phyloP scores from a whole-genome alignment of 2,113 vertebrate species.

The Nematolebias whitei region DNA sequence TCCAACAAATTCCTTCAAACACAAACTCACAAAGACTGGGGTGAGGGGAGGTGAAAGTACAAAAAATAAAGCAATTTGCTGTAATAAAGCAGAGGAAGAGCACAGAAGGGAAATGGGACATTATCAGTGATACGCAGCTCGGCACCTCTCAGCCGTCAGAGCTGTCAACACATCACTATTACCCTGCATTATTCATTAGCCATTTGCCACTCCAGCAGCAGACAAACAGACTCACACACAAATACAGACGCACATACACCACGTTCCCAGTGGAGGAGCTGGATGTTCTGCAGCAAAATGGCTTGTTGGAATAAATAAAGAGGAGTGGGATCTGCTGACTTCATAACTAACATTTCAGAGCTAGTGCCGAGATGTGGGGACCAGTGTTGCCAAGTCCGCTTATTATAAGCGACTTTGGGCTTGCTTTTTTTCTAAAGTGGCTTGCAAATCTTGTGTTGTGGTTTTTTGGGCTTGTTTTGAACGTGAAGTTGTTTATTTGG shows the following conservation, averaged over 20 bases:
- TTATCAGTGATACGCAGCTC: conserved; percentile 74
- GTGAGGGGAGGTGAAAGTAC: conserved; percentile 36
- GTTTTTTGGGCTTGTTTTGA: no score
- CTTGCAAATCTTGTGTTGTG: no score
- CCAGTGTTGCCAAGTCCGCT: no score
- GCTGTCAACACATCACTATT: conserved; percentile 81
- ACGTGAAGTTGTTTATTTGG: no score
- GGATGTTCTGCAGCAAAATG: conserved; percentile 49
- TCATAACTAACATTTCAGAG: conserved; percentile 49
- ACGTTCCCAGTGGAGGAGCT: conserved; percentile 22
- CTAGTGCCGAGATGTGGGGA: conserved; percentile 22
- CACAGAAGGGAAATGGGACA: conserved; percentile 68
- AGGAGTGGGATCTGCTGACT: conserved; percentile 41
- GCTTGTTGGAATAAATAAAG: conserved; percentile 47
- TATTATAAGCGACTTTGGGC: no score
- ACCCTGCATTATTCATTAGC: conserved; percentile 85
- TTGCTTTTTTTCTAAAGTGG: no score
- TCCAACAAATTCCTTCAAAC: conserved; percentile 16
- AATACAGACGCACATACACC: conserved; percentile 15
- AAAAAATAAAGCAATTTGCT: conserved; percentile 70
- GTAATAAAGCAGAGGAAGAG: conserved; percentile 74
- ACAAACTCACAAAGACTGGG: conserved; percentile 12
- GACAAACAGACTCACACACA: conserved; percentile 29
- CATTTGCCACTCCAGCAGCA: conserved; percentile 54
- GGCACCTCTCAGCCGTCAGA: conserved; percentile 76